Evolutionary conservation across 2,113 vertebrate species (phyloP), one percentile per base, ranked within the genome.

Genomic region (Panthera tigris): DNA sequence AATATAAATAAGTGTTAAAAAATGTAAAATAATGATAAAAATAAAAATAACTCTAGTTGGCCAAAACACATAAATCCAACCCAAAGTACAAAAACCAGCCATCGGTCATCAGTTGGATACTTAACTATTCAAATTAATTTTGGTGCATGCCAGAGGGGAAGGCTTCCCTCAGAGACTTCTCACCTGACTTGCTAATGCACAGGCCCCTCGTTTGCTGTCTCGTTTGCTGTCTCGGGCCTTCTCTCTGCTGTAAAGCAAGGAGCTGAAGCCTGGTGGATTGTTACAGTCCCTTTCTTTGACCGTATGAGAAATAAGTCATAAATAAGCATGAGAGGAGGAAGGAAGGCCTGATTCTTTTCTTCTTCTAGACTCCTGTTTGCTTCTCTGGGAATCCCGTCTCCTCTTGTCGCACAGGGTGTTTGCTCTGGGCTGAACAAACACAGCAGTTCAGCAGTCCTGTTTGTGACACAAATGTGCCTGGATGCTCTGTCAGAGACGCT

Each of bases 111-210:
- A 1, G 27, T 25, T 61, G 79, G 50, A 41, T 8, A 15, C 41
- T 52, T 18, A 1, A 4, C 1, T 7, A 1, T 19, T 16, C 27
- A 0, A 2, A 4, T 36, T 41, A 16, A 29, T 33, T 61, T 25
- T 11, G 12, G 4, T 7, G 4, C 15, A 2, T 3, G 57, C 29
- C 0, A 7, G 2, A n/a, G 23, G 55, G 76, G 21, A 19, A 14
- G 23, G 16, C 18, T 23, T 15, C 11, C 11, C 11, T 19, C 27
- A 21, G 91, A 31, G 39, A 3, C n/a, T 4, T 39, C 50, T 69
- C 1, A 0, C 63, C 29, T n/a, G 7, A 45, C 16, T 39, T 11
- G 33, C 50, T 19, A 0, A 7, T 2, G 14, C 5, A 0, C 1
- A 0, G 16, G 52, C 41, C 11, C 48, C 66, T 63, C 31, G 13